Conservation (phyloP, 2,113 vertebrate genomes). For the Eurypyga helias region DNA sequence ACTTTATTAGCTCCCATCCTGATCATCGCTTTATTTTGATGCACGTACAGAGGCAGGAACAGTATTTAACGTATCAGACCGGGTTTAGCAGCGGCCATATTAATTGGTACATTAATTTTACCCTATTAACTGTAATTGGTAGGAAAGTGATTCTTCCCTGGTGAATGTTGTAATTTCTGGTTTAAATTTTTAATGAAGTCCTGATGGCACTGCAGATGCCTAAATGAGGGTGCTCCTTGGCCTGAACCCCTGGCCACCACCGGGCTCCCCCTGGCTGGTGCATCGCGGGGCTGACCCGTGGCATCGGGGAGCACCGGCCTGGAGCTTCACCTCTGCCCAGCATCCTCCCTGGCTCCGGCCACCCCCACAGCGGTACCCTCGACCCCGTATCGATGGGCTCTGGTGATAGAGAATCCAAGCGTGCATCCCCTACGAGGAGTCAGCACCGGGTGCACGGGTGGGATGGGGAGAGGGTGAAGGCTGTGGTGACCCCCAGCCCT, state of each 20-base stretch:
- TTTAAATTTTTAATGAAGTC: constrained; percentile 71
- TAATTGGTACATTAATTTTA: constrained; percentile 83
- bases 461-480: fast-evolving
- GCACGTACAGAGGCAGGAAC: background rate
- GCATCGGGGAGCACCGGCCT: fast-evolving
- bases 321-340: fast-evolving
- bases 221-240: background rate
- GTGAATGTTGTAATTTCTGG: constrained; percentile 65
- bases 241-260: fast-evolving
- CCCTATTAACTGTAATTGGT: constrained; percentile 78
- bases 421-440: fast-evolving
- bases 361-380: fast-evolving
- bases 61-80: constrained; percentile 20
- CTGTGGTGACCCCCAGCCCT: background rate
- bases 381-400: fast-evolving
- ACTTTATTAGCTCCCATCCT: constrained; percentile 72
- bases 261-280: fast-evolving
- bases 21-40: constrained; percentile 11
- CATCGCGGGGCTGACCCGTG: fast-evolving
- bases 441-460: fast-evolving
- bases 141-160: constrained; percentile 67
- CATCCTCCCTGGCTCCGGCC: background rate
- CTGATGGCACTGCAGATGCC: background rate
- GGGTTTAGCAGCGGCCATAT: constrained; percentile 67
- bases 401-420: fast-evolving